A percentile compares a stretch with the other conserved stretches of the same genome.
Conservation (phyloP, 2,113 vertebrate species). For the Pedetes capensis region DNA sequence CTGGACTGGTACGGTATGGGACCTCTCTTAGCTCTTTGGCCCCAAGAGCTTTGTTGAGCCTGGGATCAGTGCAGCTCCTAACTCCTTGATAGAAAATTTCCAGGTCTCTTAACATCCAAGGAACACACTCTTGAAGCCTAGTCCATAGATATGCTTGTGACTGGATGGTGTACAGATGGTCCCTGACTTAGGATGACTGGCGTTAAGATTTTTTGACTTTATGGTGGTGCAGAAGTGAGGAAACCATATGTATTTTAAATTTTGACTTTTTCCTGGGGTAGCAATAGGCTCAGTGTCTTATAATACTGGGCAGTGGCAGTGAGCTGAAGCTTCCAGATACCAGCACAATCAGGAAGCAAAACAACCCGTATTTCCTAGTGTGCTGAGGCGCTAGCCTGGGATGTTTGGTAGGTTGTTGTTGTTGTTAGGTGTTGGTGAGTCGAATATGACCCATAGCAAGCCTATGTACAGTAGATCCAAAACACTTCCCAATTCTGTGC, state of each 20-base stretch:
- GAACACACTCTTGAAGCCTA: neutral
- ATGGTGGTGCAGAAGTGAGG: neutral
- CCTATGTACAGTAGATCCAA: too few relatives aligned
- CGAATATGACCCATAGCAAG: too few relatives aligned
- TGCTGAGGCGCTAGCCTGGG: too few relatives aligned
- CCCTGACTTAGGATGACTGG: neutral
- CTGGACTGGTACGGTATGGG: neutral
- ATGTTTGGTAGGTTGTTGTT: too few relatives aligned
- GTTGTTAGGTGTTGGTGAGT: too few relatives aligned
- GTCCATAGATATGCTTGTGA: neutral
- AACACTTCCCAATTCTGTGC: too few relatives aligned
- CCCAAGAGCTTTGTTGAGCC: neutral
- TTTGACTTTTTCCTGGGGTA: neutral
- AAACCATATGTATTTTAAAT: neutral
- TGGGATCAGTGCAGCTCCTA: neutral
- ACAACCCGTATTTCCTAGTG: neutral
- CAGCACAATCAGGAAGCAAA: neutral
- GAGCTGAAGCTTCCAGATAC: neutral
- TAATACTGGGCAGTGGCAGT: neutral
- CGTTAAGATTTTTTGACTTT: neutral
- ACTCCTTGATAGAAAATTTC: neutral
- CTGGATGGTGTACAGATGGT: neutral
- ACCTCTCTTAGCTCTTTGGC: neutral
- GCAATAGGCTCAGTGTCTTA: accelerated
- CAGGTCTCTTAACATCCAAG: neutral